phyloP scores from a whole-genome alignment of 2,888 invertebrate genomes.

The Nephrotoma appendiculata region DNA sequence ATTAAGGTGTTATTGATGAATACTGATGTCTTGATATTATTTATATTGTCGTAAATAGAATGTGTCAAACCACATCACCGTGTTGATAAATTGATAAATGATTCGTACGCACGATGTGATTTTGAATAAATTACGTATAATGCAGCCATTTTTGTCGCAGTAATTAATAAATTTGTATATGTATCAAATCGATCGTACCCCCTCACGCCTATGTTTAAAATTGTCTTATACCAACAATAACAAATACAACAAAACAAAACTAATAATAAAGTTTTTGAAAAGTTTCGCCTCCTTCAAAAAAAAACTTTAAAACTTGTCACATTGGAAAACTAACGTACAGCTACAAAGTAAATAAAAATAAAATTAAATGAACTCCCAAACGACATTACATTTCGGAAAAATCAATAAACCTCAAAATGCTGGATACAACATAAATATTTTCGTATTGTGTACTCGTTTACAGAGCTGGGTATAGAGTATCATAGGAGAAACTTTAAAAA shows the following conservation, averaged over 20 bases:
- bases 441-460: too few species aligned
- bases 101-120: background rate
- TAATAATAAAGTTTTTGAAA: background rate
- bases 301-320: background rate
- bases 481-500: background rate
- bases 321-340: background rate
- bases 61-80: background rate
- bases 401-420: too few species aligned
- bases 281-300: background rate
- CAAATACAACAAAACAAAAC: background rate
- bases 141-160: background rate
- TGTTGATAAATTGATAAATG: too few species aligned
- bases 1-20: background rate
- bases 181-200: background rate
- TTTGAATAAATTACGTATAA: background rate
- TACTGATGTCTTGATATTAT: background rate
- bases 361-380: background rate
- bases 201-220: too few species aligned
- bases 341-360: background rate
- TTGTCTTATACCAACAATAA: background rate
- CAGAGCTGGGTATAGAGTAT: background rate
- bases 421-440: too few species aligned
- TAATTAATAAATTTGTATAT: background rate
- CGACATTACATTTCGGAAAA: background rate
- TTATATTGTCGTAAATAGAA: too few species aligned